Percentiles rank a stretch among this genome's conserved stretches.
phyloP scores from a whole-genome alignment of 2,888 invertebrate genomes.

The Zelleria hepariella region DNA sequence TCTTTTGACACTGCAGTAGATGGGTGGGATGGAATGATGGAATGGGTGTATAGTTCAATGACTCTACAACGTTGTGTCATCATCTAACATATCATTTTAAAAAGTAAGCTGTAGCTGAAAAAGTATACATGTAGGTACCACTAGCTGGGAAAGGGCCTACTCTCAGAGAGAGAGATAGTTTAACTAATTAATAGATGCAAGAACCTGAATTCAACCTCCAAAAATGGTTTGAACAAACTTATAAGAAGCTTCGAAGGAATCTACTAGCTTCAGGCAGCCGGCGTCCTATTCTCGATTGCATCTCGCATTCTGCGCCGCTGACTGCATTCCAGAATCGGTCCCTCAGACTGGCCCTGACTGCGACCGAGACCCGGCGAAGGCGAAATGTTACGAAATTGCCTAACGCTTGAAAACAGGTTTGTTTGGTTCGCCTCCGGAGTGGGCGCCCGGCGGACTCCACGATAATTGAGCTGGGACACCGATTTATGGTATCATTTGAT shows the following conservation, averaged over 20 bases:
- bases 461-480: not conserved
- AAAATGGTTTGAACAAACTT: not conserved
- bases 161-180: too few species aligned
- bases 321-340: conserved; percentile 10
- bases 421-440: conserved; percentile 26
- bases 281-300: not conserved
- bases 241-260: not conserved
- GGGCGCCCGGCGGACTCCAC: not conserved
- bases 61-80: too few species aligned
- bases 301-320: not conserved
- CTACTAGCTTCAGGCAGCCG: not conserved
- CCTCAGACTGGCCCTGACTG: conserved; percentile 59
- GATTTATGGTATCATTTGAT: not conserved
- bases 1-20: too few species aligned
- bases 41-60: too few species aligned
- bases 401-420: conserved; percentile 44
- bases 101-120: too few species aligned
- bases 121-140: too few species aligned
- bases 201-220: too few species aligned
- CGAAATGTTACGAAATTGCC: conserved; percentile 62
- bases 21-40: too few species aligned
- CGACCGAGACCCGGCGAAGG: conserved; percentile 61
- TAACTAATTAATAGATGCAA: too few species aligned
- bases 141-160: too few species aligned
- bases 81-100: too few species aligned